phyloP scores from a whole-genome alignment of 2,113 vertebrate genomes.

The Casuarius casuarius region DNA sequence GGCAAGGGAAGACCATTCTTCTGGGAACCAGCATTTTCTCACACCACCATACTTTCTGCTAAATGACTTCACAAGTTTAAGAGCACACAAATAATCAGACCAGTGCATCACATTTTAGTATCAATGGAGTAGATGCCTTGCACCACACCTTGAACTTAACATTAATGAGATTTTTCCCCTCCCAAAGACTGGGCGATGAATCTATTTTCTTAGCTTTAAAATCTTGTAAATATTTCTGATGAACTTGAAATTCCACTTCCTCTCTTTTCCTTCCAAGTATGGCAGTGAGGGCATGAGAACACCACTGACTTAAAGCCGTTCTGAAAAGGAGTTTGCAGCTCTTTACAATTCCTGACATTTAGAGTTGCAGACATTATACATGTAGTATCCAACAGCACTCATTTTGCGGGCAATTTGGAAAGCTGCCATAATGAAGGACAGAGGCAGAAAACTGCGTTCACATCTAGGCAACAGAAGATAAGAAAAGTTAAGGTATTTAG shows the following conservation, averaged over 20 bases:
- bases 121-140: neutral
- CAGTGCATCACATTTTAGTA: neutral
- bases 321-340: constrained; percentile 46
- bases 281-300: constrained; percentile 10
- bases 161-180: neutral
- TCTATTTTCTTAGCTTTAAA: neutral
- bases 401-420: constrained; percentile 24
- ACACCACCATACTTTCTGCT: neutral
- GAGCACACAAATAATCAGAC: neutral
- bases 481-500: neutral
- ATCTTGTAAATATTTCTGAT: constrained; percentile 13
- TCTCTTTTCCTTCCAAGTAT: constrained; percentile 18
- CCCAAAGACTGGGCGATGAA: neutral
- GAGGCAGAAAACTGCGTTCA: neutral
- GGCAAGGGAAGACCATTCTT: neutral
- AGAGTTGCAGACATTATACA: neutral
- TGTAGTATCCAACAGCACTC: neutral
- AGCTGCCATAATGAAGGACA: neutral
- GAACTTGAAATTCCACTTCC: constrained; percentile 2
- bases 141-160: neutral
- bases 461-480: neutral
- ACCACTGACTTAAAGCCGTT: constrained; percentile 26
- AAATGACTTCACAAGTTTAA: neutral
- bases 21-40: neutral
- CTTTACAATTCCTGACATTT: constrained; percentile 35